Evolutionary conservation across 2,888 invertebrate genomes (phyloP).

Genomic region (Idaea straminata): DNA sequence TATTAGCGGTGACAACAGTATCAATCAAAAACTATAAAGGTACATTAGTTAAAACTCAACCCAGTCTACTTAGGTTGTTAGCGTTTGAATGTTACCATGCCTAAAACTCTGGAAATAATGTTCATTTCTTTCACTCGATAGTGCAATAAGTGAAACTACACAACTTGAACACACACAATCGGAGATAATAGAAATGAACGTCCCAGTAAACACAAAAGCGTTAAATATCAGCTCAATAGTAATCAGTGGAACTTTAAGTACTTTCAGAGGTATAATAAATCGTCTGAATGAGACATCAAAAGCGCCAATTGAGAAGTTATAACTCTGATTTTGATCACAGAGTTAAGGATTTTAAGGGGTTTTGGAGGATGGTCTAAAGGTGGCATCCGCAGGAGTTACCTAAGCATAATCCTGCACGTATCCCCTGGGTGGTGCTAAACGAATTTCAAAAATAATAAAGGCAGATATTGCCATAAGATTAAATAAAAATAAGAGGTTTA

Average conservation of each 20-base stretch:
- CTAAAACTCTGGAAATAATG: conserved; percentile 38
- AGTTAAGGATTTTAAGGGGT: no score
- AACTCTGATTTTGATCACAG: no score
- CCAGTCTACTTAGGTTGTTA: conserved; percentile 70
- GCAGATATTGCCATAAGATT: no score
- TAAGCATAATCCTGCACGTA: no score
- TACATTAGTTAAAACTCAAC: conserved; percentile 56
- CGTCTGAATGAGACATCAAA: no score
- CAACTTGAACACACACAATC: not conserved
- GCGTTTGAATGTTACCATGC: conserved; percentile 54
- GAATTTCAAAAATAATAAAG: no score
- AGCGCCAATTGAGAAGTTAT: no score
- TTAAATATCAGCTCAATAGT: conserved; percentile 5
- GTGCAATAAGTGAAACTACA: not conserved
- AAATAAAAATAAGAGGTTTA: no score
- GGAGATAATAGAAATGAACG: not conserved
- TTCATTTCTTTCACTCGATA: conserved; percentile 23
- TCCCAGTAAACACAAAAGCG: conserved; percentile 1
- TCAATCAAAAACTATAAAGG: conserved; percentile 41
- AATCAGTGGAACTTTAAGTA: not conserved
- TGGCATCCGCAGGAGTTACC: no score
- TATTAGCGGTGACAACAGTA: conserved; percentile 71
- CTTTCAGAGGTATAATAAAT: no score
- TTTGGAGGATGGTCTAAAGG: no score
- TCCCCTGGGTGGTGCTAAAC: no score